These are phyloP conservation scores for Drosophila austrosaltans DNA, from an alignment of 2,888 invertebrate species.

Conservation along the genomic window DNA sequence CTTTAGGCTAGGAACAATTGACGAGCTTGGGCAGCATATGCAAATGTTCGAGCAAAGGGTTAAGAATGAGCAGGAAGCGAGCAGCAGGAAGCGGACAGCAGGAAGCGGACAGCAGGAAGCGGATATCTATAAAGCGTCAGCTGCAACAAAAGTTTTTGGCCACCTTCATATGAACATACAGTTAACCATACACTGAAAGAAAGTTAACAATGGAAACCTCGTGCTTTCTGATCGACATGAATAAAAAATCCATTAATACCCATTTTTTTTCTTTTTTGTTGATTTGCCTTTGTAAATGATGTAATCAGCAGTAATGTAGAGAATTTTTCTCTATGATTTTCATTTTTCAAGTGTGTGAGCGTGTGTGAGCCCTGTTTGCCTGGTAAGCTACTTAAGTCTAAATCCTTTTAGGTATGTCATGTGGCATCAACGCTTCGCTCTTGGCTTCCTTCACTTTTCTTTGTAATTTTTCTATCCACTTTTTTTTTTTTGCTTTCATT, in stretches of 20 bases:
- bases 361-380: constrained; percentile 57
- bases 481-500: constrained; percentile 14
- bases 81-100: constrained; percentile 23
- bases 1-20: constrained; percentile 11
- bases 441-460: neutral
- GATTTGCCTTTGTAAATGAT: neutral
- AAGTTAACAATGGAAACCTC: neutral
- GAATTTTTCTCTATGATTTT: constrained; percentile 39
- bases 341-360: constrained; percentile 10
- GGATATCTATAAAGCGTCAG: constrained; percentile 48
- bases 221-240: too few relatives aligned
- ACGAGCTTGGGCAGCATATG: constrained; percentile 43
- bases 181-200: constrained; percentile 1
- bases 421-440: constrained; percentile 50
- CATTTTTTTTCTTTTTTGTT: neutral
- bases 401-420: constrained; percentile 74
- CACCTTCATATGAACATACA: neutral
- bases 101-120: constrained; percentile 27
- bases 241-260: neutral
- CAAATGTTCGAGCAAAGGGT: constrained; percentile 36
- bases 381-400: constrained; percentile 71
- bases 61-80: constrained; percentile 24
- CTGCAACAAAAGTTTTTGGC: constrained; percentile 42
- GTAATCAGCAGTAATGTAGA: neutral
- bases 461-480: constrained; percentile 21